Evolutionary conservation across 2,113 vertebrate genomes (phyloP), one percentile per base, ranked within the genome.

Genomic region (Chlorodrepanis virens): DNA sequence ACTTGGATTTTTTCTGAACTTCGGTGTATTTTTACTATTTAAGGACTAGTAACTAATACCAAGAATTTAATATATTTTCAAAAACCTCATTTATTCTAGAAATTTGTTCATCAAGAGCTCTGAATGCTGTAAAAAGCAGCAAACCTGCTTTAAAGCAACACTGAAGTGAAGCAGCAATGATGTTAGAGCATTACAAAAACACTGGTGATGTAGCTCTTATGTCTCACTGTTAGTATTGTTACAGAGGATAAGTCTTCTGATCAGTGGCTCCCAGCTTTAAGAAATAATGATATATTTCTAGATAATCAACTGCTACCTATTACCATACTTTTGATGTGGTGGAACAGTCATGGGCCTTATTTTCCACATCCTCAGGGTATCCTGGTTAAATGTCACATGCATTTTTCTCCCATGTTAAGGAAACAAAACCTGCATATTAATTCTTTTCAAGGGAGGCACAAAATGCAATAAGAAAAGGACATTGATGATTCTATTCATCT

Each of bases 311-410:
- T 61, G 42, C 63, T 81, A 76, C 67, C 44, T 82, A 95, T 95
- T 97, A 94, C 57, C 89, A 87, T 77, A 79, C 60, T 84, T 97
- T 83, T 94, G 77, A 96, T 79, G 85, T 87, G 65, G 24, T 72
- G 24, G 56, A 86, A 65, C n/a, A 72, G 57, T 67, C 61, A 54
- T 29, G 70, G 92, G 59, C 54, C 40, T 96, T 89, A 81, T 96
- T 93, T 95, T 89, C 83, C n/a, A 61, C 24, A 8, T 93, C 94
- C 87, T 95, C 74, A 17, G 90, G 91, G 78, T 71, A 94, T 91
- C 70, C 69, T 64, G 67, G 76, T 76, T 91, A 97, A 94, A 96
- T 63, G 84, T 79, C 69, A 91, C 69, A 67, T n/a, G 64, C 31
- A 72, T 87, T 90, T 96, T 96, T 79, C 65, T 89, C 90, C 27